phyloP scores from a whole-genome alignment of 2,113 vertebrate species.

The Climacteris rufus region DNA sequence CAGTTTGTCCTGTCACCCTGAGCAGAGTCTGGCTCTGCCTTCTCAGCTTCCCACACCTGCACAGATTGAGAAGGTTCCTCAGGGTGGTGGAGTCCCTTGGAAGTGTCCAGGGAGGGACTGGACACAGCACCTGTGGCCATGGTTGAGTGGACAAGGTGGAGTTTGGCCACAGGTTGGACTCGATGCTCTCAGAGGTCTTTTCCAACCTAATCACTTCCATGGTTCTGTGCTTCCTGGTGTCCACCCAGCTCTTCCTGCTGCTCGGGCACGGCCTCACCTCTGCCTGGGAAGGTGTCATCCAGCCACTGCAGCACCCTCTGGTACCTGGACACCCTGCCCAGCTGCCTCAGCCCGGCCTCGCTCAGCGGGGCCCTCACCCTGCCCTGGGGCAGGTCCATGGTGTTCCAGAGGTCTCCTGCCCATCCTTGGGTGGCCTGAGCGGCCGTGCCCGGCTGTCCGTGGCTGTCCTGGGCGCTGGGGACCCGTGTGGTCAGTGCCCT shows the following conservation, averaged over 20 bases:
- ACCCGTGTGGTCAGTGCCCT: accelerated
- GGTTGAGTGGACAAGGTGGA: accelerated
- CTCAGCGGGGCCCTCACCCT: neutral
- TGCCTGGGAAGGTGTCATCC: neutral
- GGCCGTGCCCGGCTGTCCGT: accelerated
- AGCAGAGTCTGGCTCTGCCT: neutral
- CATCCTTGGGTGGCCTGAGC: accelerated
- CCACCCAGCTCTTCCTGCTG: neutral
- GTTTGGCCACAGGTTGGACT: accelerated
- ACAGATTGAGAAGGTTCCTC: accelerated
- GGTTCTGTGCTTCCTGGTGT: accelerated
- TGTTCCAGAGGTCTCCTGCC: accelerated
- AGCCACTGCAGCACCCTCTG: neutral
- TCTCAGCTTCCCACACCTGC: neutral
- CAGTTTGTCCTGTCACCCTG: neutral
- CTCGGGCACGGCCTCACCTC: accelerated
- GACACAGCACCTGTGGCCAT: too few species aligned
- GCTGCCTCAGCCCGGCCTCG: neutral
- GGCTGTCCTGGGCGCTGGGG: accelerated
- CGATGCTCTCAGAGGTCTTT: neutral
- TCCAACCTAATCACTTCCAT: accelerated
- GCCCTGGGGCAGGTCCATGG: accelerated
- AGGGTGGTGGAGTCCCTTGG: neutral
- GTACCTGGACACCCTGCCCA: neutral
- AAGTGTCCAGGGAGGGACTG: neutral